phyloP scores from a whole-genome alignment of 2,888 invertebrate species.

The Coenonympha arcania region DNA sequence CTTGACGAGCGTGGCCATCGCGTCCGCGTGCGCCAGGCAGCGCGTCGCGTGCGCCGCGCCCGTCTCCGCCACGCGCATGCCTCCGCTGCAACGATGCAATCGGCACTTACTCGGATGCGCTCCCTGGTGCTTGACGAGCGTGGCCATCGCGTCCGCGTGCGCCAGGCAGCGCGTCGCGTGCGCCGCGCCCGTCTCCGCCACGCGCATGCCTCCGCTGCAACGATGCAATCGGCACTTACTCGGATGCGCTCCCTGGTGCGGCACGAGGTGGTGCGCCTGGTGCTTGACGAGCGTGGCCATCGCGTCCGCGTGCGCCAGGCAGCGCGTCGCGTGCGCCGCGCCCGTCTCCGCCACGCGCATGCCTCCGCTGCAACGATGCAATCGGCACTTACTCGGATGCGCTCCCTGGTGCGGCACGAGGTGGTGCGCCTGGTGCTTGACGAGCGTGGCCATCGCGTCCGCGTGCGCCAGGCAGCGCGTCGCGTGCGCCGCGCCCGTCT shows the following conservation, averaged over 20 bases:
- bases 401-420: constrained; percentile 67
- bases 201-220: constrained; percentile 34
- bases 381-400: constrained; percentile 61
- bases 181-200: constrained; percentile 63
- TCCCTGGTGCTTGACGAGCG: constrained; percentile 66
- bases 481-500: constrained; percentile 66
- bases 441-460: constrained; percentile 72
- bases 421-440: constrained; percentile 69
- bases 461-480: constrained; percentile 73
- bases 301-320: constrained; percentile 74
- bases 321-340: constrained; percentile 64
- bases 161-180: constrained; percentile 71
- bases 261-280: constrained; percentile 71
- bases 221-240: no score
- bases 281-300: constrained; percentile 71
- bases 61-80: constrained; percentile 52
- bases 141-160: constrained; percentile 74
- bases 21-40: constrained; percentile 74
- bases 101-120: constrained; percentile 63
- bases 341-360: constrained; percentile 58
- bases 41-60: constrained; percentile 66
- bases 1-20: constrained; percentile 69
- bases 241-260: constrained; percentile 62
- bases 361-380: constrained; percentile 33
- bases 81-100: constrained; percentile 31